These are phyloP conservation scores for Phalacrocorax brasilianus DNA, from an alignment of 2,113 vertebrate species.

Conservation along the genomic window DNA sequence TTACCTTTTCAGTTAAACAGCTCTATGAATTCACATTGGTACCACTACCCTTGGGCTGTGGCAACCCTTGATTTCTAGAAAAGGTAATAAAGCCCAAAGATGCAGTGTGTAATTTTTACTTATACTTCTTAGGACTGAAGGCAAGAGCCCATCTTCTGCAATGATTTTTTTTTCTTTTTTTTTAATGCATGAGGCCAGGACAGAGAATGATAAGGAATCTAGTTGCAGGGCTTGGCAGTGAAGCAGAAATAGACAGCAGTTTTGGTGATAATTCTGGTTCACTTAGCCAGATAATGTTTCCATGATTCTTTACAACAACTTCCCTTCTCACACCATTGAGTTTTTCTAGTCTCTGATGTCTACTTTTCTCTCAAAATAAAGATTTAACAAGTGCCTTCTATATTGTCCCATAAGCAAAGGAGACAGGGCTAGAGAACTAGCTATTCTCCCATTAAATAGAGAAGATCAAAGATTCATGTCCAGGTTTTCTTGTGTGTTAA, in stretches of 20 bases:
- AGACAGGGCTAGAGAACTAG: neutral
- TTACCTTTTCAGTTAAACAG: neutral
- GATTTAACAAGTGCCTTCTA: neutral
- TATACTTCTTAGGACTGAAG: neutral
- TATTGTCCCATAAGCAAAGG: neutral
- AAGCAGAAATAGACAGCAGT: neutral
- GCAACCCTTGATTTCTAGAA: neutral
- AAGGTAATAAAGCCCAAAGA: neutral
- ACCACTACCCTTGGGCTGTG: neutral
- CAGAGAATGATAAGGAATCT: neutral
- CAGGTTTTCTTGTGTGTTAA: neutral
- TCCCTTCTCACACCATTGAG: neutral
- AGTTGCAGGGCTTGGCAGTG: neutral
- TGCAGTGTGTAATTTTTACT: neutral
- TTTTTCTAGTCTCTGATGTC: neutral
- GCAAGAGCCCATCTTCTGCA: neutral
- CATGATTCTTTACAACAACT: constrained; percentile 23
- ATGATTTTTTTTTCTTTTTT: neutral
- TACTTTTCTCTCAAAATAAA: neutral
- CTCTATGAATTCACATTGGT: neutral
- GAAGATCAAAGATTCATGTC: neutral
- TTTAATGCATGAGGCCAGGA: neutral
- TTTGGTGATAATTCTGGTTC: constrained; percentile 23
- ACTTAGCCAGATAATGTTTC: constrained; percentile 18
- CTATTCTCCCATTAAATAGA: neutral